Percentiles rank a stretch among this genome's conserved stretches.
phyloP scores from a whole-genome alignment of 2,888 invertebrate species.

The Tetrapedia diversipes region DNA sequence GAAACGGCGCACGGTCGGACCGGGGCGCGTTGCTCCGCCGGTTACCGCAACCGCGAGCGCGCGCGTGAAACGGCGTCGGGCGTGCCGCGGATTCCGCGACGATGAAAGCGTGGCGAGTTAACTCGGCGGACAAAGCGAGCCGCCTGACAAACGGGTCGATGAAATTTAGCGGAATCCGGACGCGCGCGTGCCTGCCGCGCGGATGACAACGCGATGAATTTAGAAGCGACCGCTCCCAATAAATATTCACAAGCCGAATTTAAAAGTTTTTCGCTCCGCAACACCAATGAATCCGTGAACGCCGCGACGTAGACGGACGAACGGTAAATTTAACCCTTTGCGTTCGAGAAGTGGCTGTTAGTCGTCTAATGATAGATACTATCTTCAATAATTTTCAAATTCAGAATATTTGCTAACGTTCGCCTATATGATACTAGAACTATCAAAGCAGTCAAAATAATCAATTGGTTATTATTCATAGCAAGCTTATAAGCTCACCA shows the following conservation, averaged over 20 bases:
- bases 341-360: no score
- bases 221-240: constrained; percentile 27
- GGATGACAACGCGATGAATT: constrained; percentile 38
- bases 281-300: constrained; percentile 8
- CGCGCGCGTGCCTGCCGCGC: not conserved
- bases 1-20: constrained; percentile 10
- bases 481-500: no score
- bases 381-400: no score
- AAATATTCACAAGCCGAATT: constrained; percentile 51
- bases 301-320: no score
- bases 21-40: not conserved
- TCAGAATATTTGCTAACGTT: no score
- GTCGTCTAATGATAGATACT: no score
- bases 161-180: constrained; percentile 43
- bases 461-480: no score
- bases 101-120: constrained; percentile 22
- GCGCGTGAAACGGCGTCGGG: not conserved
- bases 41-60: constrained; percentile 10
- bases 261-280: constrained; percentile 22
- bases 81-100: constrained; percentile 35
- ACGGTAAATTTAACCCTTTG: no score
- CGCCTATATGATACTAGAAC: no score
- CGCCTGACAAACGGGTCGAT: constrained; percentile 40
- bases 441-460: no score
- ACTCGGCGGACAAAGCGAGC: constrained; percentile 33